Base-by-base conservation (phyloP, 2,113 vertebrate species). In the Aphyosemion australe region DNA sequence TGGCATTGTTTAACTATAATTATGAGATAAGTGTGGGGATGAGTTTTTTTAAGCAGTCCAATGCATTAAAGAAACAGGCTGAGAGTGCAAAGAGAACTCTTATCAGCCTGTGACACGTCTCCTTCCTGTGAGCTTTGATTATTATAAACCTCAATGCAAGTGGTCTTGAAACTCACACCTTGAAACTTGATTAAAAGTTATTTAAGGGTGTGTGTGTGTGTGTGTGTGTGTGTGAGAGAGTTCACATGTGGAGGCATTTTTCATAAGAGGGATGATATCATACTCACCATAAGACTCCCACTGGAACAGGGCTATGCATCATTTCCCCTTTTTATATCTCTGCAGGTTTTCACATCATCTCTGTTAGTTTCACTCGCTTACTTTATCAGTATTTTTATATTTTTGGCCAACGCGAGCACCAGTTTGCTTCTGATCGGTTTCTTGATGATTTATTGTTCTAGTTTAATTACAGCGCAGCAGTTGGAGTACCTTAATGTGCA, bases 201-300 rank as follows among this genome's bases (percentile, higher is more conserved):
- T 89, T 90, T 85, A 86, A 82, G 76, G 88, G 52, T 21, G 54
- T 46, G 14, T 75, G 14, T 53, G 60, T 12, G 43, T 64, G 55
- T 39, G 55, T 66, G 58, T 52, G 39, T 61, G 60, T 43, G 57
- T 20, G 50, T 8, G 26, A 26, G 43, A 13, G 43, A 14, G 39
- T 19, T 47, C 11, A 15, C 16, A 43, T 32, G 12, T 65, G 37
- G 32, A 79, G 55, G 79, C 77, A 83, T 89, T 83, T 82, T 82
- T 90, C 89, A 88, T 78, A 88, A 84, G 84, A 87, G 83, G 72
- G 77, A 87, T 87, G 87, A 89, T 87, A 84, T 87, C 87, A 79
- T 80, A 71, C 78, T 72, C 83, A 55, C 84, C 68, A 63, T 72
- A 78, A 84, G 80, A 80, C 80, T 86, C 85, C 85, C 85, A 61